Evolutionary conservation across 2,888 invertebrate genomes (phyloP), one percentile per base, ranked within the genome.

Genomic region (Chamaedrilus cognettii): DNA sequence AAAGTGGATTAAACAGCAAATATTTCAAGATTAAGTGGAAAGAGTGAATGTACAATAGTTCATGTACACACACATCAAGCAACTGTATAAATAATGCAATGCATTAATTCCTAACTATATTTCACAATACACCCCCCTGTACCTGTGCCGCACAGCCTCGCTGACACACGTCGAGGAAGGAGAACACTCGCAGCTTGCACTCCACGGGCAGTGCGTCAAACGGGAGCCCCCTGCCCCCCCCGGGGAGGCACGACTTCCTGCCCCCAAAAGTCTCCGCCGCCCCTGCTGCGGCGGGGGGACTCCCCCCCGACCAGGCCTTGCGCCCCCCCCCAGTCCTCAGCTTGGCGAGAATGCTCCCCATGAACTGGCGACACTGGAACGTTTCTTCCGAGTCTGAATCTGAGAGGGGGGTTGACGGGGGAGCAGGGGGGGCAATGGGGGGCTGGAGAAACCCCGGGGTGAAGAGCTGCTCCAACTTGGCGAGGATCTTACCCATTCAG

Each of bases 401-500:
- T 7, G 55, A 7, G 55, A 52, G 55, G 26, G 55, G 7, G 7
- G 15, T 52, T 7, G 26, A 52, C 19, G 55, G 7, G 5, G 55
- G 26, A 11, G 5, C 28, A 7, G 55, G 26, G 55, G 23, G 7
- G 26, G 28, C 5, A 15, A 7, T 23, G 7, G 11, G 7, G 7
- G 55, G 28, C 55, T 52, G 55, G 26, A 52, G 55, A 26, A 7
- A 52, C 7, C 7, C 55, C 55, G 55, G 55, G 26, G 55, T 52
- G 26, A 52, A 52, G 55, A 52, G 55, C 55, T 52, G 55, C 55
- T 52, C 55, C 19, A 62, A 31, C 31, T 62, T 62, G 28, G 62
- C 33, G 11, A 62, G 49, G 49, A 62, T 49, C 32, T 62, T 62
- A 23, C 62, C 62, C 62, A 62, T 62, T 42, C 42, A 42, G 11